Conservation (phyloP, 2,113 vertebrate species). For the Protobothrops flavoviridis region DNA sequence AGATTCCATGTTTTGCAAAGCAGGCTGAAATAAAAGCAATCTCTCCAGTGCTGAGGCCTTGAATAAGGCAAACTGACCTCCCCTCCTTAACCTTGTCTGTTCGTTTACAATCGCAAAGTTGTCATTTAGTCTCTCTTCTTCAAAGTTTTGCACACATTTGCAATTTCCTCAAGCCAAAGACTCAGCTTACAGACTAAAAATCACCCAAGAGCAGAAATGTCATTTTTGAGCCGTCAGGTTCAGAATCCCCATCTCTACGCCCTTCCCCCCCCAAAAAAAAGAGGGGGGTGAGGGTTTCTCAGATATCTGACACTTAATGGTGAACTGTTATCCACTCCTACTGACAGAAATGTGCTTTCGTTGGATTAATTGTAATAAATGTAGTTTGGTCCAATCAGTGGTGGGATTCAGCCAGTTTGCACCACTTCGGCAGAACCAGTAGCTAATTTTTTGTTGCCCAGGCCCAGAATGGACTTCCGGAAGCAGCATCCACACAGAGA, state of each 20-base stretch:
- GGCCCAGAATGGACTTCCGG: too few species aligned
- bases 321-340: background rate
- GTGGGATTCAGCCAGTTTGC: too few species aligned
- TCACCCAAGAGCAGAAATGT: background rate
- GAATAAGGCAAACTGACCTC: background rate
- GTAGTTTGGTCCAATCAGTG: too few species aligned
- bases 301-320: background rate
- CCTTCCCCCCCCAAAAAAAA: too few species aligned
- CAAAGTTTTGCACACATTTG: background rate
- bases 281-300: background rate
- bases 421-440: too few species aligned
- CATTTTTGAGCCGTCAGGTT: background rate
- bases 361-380: background rate
- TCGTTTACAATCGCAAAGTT: background rate
- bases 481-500: too few species aligned
- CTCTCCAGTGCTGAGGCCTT: background rate
- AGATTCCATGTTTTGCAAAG: background rate
- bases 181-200: background rate
- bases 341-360: background rate
- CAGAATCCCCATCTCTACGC: background rate
- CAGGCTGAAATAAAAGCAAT: background rate
- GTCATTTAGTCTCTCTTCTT: background rate
- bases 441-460: too few species aligned
- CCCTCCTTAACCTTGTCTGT: background rate
- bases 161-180: background rate